A percentile compares a stretch with the other conserved stretches of the same genome.
phyloP scores from a whole-genome alignment of 2,113 vertebrate species.

The Sitta europaea region DNA sequence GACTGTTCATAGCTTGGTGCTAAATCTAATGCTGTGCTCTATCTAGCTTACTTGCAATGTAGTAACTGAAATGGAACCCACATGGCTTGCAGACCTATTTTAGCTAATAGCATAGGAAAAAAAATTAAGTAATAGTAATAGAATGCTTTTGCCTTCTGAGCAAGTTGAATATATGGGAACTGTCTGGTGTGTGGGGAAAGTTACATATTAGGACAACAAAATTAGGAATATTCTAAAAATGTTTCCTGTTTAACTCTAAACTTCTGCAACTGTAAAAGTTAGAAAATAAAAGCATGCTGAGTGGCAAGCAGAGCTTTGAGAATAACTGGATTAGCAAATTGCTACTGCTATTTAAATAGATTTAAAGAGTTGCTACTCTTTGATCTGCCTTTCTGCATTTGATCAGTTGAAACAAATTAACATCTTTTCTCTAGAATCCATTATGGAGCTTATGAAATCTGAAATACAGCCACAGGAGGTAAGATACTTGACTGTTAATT shows the following conservation, averaged over 20 bases:
- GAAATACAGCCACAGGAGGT: slow-evolving; percentile 86
- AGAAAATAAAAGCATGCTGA: not conserved
- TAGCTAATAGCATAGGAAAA: not conserved
- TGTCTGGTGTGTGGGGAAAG: not conserved
- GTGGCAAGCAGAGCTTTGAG: not conserved
- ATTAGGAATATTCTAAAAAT: not conserved
- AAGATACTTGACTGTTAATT: slow-evolving; percentile 34
- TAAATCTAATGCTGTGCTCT: not conserved
- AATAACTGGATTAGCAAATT: not conserved
- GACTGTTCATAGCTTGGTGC: not conserved
- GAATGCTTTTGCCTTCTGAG: not conserved
- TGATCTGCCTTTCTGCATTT: not conserved
- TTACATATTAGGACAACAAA: not conserved
- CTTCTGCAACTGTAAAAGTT: not conserved
- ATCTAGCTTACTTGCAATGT: not conserved
- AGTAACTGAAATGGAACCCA: not conserved
- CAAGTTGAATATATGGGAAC: not conserved
- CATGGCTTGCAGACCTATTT: not conserved
- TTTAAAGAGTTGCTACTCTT: not conserved
- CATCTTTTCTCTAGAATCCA: slow-evolving; percentile 64
- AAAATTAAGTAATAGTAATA: not conserved
- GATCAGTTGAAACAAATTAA: slow-evolving; percentile 33
- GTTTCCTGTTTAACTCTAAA: not conserved
- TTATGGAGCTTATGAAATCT: slow-evolving; percentile 69
- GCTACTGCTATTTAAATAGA: not conserved